A percentile compares a stretch with the other conserved stretches of the same genome.
These are phyloP conservation scores for Microcebus tavaratra DNA, from an alignment of 2,113 vertebrate species.

Conservation along the genomic window DNA sequence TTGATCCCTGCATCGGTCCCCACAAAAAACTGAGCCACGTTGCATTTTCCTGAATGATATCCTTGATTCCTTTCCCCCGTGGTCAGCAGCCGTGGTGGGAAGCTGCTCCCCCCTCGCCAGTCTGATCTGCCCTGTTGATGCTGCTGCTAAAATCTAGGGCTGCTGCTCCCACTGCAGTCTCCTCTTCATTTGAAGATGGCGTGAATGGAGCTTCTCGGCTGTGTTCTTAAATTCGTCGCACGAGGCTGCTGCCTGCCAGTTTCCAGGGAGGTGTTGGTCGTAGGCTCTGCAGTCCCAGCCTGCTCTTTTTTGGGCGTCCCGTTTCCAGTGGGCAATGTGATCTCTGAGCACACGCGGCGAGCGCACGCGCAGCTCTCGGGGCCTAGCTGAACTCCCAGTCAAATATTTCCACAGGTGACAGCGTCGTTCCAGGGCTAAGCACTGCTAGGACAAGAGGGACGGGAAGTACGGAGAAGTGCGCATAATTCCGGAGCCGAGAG, in stretches of 20 bases:
- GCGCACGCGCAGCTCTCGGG: background rate
- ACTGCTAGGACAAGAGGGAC: slow-evolving; percentile 44
- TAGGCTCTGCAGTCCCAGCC: background rate
- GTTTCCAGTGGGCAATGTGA: background rate
- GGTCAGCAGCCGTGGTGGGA: background rate
- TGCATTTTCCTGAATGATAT: background rate
- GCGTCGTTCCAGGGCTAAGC: slow-evolving; percentile 61
- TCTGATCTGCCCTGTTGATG: background rate
- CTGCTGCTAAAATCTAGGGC: too few species aligned
- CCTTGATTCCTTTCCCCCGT: background rate
- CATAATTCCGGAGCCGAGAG: background rate
- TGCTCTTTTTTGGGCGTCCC: background rate
- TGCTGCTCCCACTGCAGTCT: background rate
- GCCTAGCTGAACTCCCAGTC: background rate
- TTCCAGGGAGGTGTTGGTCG: background rate
- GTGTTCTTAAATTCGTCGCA: slow-evolving; percentile 41
- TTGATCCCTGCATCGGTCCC: background rate
- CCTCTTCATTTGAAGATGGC: slow-evolving; percentile 51
- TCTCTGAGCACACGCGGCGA: background rate
- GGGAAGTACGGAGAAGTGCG: slow-evolving; percentile 5
- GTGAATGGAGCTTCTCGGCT: slow-evolving; percentile 58
- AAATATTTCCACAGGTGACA: background rate
- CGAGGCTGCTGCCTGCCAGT: background rate
- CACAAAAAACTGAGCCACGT: fast-evolving
- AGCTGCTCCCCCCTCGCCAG: background rate